Percentiles rank a stretch among this genome's conserved stretches.
phyloP scores from a whole-genome alignment of 2,888 invertebrate genomes.

The Syrista parreyssii region DNA sequence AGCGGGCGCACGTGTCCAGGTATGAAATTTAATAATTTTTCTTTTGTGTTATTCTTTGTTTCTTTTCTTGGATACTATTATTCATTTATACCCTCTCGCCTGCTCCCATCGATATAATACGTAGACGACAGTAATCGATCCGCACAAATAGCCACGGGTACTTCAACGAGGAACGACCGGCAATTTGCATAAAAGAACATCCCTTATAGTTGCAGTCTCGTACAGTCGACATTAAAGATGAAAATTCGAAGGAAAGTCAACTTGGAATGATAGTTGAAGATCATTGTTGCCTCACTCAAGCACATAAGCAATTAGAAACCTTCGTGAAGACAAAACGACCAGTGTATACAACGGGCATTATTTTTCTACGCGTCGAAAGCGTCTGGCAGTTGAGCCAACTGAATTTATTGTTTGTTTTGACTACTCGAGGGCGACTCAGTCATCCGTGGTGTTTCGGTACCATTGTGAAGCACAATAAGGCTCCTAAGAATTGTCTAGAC shows the following conservation, averaged over 20 bases:
- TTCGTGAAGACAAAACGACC: not conserved
- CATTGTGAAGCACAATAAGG: not conserved
- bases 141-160: not conserved
- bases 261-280: not conserved
- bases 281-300: not conserved
- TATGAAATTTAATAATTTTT: not conserved
- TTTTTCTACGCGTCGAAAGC: not conserved
- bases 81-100: not conserved
- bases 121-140: not conserved
- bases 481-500: not conserved
- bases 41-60: not conserved
- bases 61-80: not conserved
- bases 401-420: not conserved
- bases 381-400: not conserved
- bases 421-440: not conserved
- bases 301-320: not conserved
- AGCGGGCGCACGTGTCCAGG: slow-evolving; percentile 1
- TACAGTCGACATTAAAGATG: slow-evolving; percentile 18
- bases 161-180: slow-evolving; percentile 18
- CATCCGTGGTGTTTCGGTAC: not conserved
- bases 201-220: not conserved
- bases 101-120: not conserved
- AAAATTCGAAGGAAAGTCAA: slow-evolving; percentile 21
- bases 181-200: slow-evolving; percentile 39
- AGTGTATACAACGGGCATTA: not conserved